Evolutionary conservation across 30 jellyfish, hydroid and myxozoan genomes (phyloP), one percentile per base, ranked within the genome.

Genomic region (Cassiopea andromeda): DNA sequence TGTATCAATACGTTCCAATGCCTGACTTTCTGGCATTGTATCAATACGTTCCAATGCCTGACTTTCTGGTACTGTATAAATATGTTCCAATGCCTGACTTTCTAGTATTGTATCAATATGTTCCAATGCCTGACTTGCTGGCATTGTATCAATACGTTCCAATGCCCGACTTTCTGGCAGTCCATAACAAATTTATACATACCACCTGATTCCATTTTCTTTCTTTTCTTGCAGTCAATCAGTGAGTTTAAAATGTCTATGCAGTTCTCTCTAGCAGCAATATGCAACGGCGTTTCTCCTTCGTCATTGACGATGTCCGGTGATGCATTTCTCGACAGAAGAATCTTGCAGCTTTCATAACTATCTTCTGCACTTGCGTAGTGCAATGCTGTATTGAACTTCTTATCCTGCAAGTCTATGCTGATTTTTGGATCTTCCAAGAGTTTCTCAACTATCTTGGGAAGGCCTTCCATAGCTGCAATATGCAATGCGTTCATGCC

Each of bases 401-500:
- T 69, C 68, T 12, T 64, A 49, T 81, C 90, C 66, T 69, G 81
- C 14, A 75, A 75, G 58, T 81, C 90, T 17, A 81, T 64, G 19
- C 19, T 44, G 27, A 81, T 78, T 12, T 43, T 72, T 1, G 67
- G 16, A 16, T 81, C 80, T 54, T 81, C 90, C 81, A 69, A 19
- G 16, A 81, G 90, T 47, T 67, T 64, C 19, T 69, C 50, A 38
- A 81, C 17, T 64, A 81, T 54, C 19, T 72, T 46, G 1, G 72
- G 72, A 17, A 81, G 44, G 81, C 70, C 70, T 45, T 81, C 90
- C 16, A 1, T 64, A 9, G 82, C 90, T 5, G 90, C 90, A 58
- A 57, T 68, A 48, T 81, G 90, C 82, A 81, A 54, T 7, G 90
- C 81, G 49, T 66, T 81, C 90, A 61, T 44, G 90, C 90, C 90